Evolutionary conservation across 1,140 invertebrate genomes (phyloP).

Genomic region (Drosophila takahashii): DNA sequence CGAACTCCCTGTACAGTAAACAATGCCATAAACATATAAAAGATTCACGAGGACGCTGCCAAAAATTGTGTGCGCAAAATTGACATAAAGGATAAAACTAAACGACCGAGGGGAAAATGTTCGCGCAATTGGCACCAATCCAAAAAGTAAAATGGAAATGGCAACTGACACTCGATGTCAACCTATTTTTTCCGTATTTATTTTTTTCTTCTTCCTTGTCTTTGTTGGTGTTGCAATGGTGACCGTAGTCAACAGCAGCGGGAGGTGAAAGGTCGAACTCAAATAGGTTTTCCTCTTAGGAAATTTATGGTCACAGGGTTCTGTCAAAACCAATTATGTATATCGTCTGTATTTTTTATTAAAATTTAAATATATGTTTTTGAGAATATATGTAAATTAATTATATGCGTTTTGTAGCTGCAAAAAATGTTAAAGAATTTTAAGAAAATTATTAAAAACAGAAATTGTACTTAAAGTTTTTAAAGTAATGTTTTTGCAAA

Average conservation of each 20-base stretch:
- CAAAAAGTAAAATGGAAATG: conserved; percentile 64
- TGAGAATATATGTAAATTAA: no score
- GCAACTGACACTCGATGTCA: conserved; percentile 70
- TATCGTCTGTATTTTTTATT: not conserved
- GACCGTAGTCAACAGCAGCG: conserved; percentile 49
- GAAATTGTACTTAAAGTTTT: no score
- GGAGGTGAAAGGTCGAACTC: conserved; percentile 23
- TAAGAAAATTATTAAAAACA: no score
- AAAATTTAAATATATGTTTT: not conserved
- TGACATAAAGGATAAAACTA: conserved; percentile 47
- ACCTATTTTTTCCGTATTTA: conserved; percentile 49
- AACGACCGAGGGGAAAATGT: conserved; percentile 29
- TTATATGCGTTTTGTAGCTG: no score
- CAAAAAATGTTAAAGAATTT: no score
- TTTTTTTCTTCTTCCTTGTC: conserved; percentile 27
- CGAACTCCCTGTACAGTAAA: not conserved
- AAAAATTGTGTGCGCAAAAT: conserved; percentile 44
- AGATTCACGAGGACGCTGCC: conserved; percentile 44
- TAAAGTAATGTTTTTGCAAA: no score
- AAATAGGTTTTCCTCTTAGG: conserved; percentile 45
- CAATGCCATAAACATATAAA: conserved; percentile 44
- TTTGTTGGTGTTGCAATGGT: conserved; percentile 36
- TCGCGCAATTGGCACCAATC: conserved; percentile 58
- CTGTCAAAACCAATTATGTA: not conserved
- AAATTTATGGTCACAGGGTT: conserved; percentile 45